Conservation (phyloP, 2,113 vertebrate species). For the Crotalus helleri region DNA sequence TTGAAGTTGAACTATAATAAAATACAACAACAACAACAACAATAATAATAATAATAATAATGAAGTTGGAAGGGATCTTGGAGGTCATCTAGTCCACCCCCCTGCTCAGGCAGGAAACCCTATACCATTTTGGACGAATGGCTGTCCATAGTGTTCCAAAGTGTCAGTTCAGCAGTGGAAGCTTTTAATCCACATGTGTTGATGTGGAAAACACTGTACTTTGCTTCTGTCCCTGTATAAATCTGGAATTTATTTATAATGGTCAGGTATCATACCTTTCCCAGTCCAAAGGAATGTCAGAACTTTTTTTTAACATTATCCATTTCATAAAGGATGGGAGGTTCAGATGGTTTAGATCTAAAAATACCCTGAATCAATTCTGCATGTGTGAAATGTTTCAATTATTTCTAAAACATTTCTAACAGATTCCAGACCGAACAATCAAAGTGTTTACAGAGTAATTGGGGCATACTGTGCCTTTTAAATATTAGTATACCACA, state of each 20-base stretch:
- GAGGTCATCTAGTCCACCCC: too few relatives aligned
- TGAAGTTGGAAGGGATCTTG: too few relatives aligned
- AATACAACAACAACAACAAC: neutral
- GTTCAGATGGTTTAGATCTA: constrained; percentile 66
- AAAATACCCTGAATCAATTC: constrained; percentile 65
- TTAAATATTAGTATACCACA: constrained; percentile 51
- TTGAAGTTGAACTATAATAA: neutral
- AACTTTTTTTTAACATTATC: constrained; percentile 44
- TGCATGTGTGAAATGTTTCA: constrained; percentile 75
- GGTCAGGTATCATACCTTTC: constrained; percentile 48
- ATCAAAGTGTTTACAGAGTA: constrained; percentile 64
- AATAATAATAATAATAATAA: too few relatives aligned
- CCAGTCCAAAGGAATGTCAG: constrained; percentile 53
- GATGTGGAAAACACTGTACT: neutral
- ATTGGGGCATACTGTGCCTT: constrained; percentile 60
- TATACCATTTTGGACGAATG: too few relatives aligned
- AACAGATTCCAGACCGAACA: constrained; percentile 65
- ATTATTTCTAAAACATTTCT: constrained; percentile 71
- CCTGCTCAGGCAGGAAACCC: too few relatives aligned
- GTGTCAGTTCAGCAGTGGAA: neutral
- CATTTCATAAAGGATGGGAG: constrained; percentile 56
- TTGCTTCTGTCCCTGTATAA: neutral
- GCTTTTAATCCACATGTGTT: neutral
- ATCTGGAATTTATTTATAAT: constrained; percentile 53
- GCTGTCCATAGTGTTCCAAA: neutral